Base-by-base conservation (phyloP, 2,113 vertebrate genomes). In the Meles meles region DNA sequence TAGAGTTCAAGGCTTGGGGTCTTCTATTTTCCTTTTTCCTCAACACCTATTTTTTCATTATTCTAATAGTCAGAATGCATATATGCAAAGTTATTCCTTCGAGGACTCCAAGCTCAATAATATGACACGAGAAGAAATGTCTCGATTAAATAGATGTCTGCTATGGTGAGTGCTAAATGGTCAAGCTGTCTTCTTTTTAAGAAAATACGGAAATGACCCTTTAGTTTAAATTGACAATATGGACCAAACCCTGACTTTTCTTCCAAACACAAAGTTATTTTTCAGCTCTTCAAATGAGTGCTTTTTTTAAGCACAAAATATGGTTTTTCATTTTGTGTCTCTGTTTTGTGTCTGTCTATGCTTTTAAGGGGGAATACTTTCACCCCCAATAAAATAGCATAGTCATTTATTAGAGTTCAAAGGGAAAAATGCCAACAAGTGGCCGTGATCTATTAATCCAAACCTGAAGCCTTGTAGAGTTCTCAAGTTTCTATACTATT, bases 401-500 rank as follows among this genome's bases (percentile, higher is more conserved):
- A 72, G 80, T 96, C 47, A 88, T 74, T 95, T 87, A 93, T 81
- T 94, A 96, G 49, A 6, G 8, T 69, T 96, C 67, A 86, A 93
- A 87, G 42, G 71, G 34, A 52, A 76, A 52, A 77, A 80, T 90
- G 49, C 83, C 86, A 65, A 76, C 74, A 96, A 88, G 49, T 88
- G 76, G 37, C 88, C 69, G 37, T 90, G 72, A 97, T 96, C 79
- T 96, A 89, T 82, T 88, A 37, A 96, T 96, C 82, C 55, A 37
- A 96, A 96, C 52, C 69, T 83, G 71, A 79, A 61, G 76, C 39
- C 57, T 85, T 57, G 23, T 52, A 65, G 49, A 47, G 25, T 34
- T 83, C 95, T 98, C n/a, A 85, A 92, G 76, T 97, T 97, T 96
- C 94, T 90, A 76, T 88, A 85, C 74, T 96, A 97, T 96, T 98